Conservation (phyloP, 2,888 invertebrate species). For the Microdon myrmicae region DNA sequence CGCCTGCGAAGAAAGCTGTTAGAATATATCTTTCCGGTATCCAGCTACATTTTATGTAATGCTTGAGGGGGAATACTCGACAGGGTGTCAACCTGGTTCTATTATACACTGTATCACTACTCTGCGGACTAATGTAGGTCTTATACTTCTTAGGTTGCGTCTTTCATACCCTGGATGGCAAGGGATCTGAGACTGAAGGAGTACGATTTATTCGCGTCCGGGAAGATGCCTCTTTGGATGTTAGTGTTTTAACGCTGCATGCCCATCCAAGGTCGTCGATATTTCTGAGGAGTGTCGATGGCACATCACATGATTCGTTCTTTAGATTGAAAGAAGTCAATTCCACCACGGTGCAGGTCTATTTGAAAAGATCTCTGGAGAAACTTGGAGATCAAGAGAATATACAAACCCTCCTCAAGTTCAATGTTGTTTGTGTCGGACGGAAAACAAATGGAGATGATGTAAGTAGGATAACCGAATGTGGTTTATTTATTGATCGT, state of each 20-base stretch:
- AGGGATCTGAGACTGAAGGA: constrained; percentile 72
- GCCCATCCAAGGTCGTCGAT: constrained; percentile 79
- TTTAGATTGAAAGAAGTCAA: constrained; percentile 74
- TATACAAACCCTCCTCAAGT: constrained; percentile 85
- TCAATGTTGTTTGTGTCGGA: constrained; percentile 76
- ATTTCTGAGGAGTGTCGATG: constrained; percentile 61
- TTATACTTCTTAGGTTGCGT: constrained; percentile 82
- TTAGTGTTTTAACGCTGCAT: constrained; percentile 81
- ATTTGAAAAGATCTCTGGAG: constrained; percentile 81
- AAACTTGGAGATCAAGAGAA: constrained; percentile 82
- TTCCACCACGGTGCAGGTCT: constrained; percentile 79
- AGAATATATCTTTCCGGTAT: constrained; percentile 29
- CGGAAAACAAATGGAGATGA: constrained; percentile 64
- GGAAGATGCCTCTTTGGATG: constrained; percentile 81
- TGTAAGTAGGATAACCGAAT: neutral
- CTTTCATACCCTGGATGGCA: constrained; percentile 76
- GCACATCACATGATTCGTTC: constrained; percentile 63
- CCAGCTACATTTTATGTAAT: constrained; percentile 9
- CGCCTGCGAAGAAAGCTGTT: constrained; percentile 6
- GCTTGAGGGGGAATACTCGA: constrained; percentile 18
- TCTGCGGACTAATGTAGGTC: too few relatives aligned
- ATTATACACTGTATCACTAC: too few relatives aligned
- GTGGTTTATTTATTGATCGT: neutral
- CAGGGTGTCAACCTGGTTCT: constrained; percentile 44
- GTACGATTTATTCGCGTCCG: constrained; percentile 86